Evolutionary conservation across 2,797 vertebrate genomes (phyloP).

Genomic region (Tokudaia tokunoshimensis): DNA sequence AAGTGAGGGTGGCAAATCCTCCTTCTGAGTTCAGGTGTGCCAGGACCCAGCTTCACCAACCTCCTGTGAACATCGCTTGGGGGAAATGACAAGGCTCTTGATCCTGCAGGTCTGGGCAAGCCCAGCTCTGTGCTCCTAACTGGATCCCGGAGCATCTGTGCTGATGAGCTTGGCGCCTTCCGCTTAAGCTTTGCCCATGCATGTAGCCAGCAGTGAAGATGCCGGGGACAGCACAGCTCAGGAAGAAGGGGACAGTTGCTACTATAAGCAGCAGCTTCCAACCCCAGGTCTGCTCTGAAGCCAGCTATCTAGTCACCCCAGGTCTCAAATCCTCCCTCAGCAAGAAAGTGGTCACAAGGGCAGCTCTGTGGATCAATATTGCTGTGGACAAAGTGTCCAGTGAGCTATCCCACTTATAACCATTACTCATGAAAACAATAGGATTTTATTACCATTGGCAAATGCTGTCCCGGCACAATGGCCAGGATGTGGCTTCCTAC

Average conservation of each 20-base stretch:
- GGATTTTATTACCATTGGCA: background rate
- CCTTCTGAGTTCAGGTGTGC: background rate
- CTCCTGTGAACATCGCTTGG: fast-evolving
- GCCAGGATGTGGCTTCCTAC: background rate
- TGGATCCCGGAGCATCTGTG: background rate
- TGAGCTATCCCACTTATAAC: fast-evolving
- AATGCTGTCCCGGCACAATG: background rate
- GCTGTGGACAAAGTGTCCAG: fast-evolving
- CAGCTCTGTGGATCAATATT: fast-evolving
- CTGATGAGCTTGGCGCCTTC: background rate
- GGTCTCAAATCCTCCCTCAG: background rate
- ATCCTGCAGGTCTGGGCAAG: background rate
- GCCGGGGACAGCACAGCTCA: background rate
- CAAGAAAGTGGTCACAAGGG: background rate
- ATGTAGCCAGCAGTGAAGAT: background rate
- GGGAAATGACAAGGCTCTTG: background rate
- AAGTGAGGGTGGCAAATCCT: no score
- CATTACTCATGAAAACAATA: background rate
- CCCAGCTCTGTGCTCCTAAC: background rate
- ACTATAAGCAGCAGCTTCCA: fast-evolving
- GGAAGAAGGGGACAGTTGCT: background rate
- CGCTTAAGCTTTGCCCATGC: background rate
- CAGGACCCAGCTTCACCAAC: fast-evolving
- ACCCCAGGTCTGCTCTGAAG: background rate
- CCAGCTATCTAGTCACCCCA: background rate